Conservation (phyloP, 2,797 vertebrate genomes). For the Tauraco hartlaubi region DNA sequence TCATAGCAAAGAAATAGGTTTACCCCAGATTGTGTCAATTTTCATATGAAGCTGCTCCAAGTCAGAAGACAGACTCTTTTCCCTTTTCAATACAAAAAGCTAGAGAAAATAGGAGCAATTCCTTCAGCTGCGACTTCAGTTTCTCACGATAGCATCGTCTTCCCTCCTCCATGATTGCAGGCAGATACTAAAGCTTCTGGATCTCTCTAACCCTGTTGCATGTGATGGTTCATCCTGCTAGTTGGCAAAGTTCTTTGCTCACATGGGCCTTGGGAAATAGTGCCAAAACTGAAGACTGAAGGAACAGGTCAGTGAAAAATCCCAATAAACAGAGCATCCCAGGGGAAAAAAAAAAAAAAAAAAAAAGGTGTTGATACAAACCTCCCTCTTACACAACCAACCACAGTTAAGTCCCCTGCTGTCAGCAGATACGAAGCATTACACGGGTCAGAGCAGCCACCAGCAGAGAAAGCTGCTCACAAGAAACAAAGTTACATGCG, state of each 20-base stretch:
- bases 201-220: background rate
- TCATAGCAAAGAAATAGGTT: background rate
- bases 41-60: background rate
- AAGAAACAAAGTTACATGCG: background rate
- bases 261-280: background rate
- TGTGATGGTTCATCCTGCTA: background rate
- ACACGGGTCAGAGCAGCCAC: background rate
- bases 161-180: background rate
- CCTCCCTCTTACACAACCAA: background rate
- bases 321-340: background rate
- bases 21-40: background rate
- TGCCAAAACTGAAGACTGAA: background rate
- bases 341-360: background rate
- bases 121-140: background rate
- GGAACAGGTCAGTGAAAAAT: constrained; percentile 13
- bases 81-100: background rate
- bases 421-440: background rate
- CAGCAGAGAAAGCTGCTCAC: background rate
- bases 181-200: background rate
- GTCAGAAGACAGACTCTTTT: background rate
- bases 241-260: background rate
- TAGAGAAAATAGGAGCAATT: background rate
- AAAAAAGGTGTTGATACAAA: background rate
- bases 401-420: background rate
- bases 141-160: background rate